phyloP scores from a whole-genome alignment of 2,113 vertebrate species.

The Gallinago undulata region DNA sequence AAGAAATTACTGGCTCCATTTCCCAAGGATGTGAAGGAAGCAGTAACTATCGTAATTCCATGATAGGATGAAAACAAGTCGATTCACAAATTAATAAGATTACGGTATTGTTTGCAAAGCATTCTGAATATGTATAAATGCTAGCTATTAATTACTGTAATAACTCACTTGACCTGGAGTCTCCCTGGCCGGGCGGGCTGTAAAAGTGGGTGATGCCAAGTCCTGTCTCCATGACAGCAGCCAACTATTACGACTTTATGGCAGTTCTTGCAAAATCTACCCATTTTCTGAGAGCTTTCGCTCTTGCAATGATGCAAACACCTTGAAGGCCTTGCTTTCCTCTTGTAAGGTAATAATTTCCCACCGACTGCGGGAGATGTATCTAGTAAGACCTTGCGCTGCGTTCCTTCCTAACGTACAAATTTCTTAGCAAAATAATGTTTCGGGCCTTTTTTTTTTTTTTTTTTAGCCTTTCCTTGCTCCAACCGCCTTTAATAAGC shows the following conservation, averaged over 20 bases:
- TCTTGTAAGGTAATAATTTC: not conserved
- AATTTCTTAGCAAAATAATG: not conserved
- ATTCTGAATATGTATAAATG: not conserved
- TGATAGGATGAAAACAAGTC: not conserved
- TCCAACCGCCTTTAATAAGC: rapidly evolving
- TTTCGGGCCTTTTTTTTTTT: no score
- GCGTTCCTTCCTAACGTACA: rapidly evolving
- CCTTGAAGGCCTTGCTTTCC: not conserved
- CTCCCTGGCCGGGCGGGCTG: not conserved
- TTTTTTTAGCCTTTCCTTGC: not conserved
- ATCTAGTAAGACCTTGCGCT: not conserved
- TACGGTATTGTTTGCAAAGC: not conserved
- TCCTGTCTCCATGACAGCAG: not conserved
- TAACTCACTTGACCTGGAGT: not conserved
- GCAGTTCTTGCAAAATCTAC: not conserved
- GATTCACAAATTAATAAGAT: not conserved
- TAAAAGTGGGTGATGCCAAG: not conserved
- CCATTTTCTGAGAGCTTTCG: not conserved
- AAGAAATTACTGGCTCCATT: not conserved
- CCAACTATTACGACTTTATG: not conserved
- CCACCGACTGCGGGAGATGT: not conserved
- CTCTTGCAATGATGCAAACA: not conserved
- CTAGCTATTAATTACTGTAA: not conserved
- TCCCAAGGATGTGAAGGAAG: not conserved
- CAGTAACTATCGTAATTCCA: not conserved